Conservation (phyloP, 2,888 invertebrate species). For the Latheticus oryzae region DNA sequence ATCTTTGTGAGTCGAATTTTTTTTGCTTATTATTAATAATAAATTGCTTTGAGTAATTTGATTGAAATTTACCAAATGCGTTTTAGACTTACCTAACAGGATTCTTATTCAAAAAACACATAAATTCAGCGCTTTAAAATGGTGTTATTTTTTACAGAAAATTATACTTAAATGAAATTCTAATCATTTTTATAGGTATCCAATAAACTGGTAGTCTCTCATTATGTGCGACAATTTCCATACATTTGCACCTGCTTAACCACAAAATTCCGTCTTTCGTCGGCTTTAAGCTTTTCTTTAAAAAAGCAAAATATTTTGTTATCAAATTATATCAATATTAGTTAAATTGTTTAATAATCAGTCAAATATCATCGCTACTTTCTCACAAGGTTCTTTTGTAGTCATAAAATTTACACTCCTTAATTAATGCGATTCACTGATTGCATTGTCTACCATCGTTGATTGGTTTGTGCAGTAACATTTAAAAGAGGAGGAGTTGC, state of each 20-base stretch:
- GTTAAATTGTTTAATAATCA: constrained; percentile 13
- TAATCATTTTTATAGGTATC: constrained; percentile 15
- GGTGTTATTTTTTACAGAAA: constrained; percentile 6
- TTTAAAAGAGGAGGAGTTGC: constrained; percentile 54
- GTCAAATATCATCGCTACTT: not conserved
- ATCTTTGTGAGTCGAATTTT: no score
- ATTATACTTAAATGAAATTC: constrained; percentile 20
- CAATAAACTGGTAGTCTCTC: constrained; percentile 13
- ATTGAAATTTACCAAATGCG: no score
- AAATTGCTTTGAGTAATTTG: no score
- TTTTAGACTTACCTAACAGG: no score
- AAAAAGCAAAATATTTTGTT: constrained; percentile 6
- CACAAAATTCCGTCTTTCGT: constrained; percentile 22
- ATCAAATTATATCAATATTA: constrained; percentile 6
- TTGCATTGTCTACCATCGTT: constrained; percentile 46
- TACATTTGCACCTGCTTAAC: constrained; percentile 35
- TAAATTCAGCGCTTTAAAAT: constrained; percentile 20
- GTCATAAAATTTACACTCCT: constrained; percentile 41
- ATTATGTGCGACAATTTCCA: constrained; percentile 31
- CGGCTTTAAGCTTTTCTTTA: constrained; percentile 20
- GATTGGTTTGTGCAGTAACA: constrained; percentile 55
- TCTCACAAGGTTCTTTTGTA: constrained; percentile 5
- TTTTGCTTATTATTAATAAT: no score
- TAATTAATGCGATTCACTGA: constrained; percentile 51
- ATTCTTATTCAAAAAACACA: constrained; percentile 8